Evolutionary conservation across 2,888 invertebrate species (phyloP), one percentile per base, ranked within the genome.

Genomic region (Troilus luridus): DNA sequence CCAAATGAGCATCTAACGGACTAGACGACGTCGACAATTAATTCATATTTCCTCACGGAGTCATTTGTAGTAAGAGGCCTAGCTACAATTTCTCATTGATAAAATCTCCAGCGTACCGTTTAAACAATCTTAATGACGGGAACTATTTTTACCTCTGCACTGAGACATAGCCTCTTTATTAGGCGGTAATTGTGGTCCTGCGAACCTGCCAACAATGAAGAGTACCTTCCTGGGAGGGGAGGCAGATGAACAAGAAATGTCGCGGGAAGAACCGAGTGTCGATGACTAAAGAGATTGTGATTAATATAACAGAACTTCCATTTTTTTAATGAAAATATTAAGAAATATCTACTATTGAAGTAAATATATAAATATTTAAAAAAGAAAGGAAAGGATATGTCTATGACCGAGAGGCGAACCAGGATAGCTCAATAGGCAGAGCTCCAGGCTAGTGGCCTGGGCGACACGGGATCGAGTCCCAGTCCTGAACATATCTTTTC

Each of bases 91-190:
- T 58, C 54, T 56, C 56, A 56, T 85, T 85, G 85, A 85, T 85
- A 85, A 54, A 54, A 85, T 85, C 85, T 85, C n/a, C 7, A 21
- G 56, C 85, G 85, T 85, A 85, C 85, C 85, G 85, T 85, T 85
- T 85, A 85, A 85, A 85, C n/a, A 85, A 58, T 85, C 56, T 85
- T 56, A 77, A 77, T 77, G 72, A 19, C 72, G 72, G 72, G 72
- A 85, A 85, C 85, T 58, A 58, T 85, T 58, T 85, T 85, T 85
- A 41, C 72, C 6, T 0, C 17, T 19, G 17, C 41, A 85, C 41
- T 56, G 85, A 85, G 10, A 85, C 85, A 56, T 56, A 85, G 56
- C 85, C 85, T 56, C 21, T n/a, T 56, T 85, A 85, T 54, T 56
- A 58, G n/a, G 56, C n/a, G 72, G 27, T 77, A 77, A 77, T 77